Conservation (phyloP, 1,140 invertebrate species). For the Lysiphlebus fabarum region DNA sequence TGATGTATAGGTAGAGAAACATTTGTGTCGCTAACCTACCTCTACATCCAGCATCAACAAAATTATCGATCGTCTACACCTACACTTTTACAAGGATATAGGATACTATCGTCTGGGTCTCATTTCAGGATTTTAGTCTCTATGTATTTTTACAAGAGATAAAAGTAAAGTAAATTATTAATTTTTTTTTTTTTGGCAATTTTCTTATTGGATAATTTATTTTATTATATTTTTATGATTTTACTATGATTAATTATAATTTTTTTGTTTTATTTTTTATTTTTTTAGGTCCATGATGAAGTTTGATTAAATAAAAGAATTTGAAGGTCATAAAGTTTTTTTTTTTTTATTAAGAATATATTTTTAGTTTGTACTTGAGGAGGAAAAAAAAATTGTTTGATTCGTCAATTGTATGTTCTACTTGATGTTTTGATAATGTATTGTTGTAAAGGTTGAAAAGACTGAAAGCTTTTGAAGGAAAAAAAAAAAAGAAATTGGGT, state of each 20-base stretch:
- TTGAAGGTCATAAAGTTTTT: not conserved
- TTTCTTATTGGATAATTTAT: too few relatives aligned
- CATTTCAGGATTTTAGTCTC: not conserved
- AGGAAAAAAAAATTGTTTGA: too few relatives aligned
- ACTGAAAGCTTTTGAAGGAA: not conserved
- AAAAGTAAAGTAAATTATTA: too few relatives aligned
- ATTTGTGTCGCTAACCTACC: constrained; percentile 24
- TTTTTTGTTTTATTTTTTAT: too few relatives aligned
- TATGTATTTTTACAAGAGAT: too few relatives aligned
- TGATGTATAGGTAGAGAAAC: not conserved
- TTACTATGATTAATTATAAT: too few relatives aligned
- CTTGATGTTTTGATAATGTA: too few relatives aligned
- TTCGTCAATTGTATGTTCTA: too few relatives aligned
- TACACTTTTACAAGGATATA: constrained; percentile 10
- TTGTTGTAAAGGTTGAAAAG: not conserved
- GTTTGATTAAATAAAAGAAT: not conserved
- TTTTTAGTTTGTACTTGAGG: too few relatives aligned
- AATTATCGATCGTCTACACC: constrained; percentile 26
- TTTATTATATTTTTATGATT: too few relatives aligned
- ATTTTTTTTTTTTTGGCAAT: too few relatives aligned
- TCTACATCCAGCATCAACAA: constrained; percentile 19
- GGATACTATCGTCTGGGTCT: constrained; percentile 2
- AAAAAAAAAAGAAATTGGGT: constrained; percentile 23
- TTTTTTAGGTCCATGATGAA: not conserved
- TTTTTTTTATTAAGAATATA: too few relatives aligned